Conservation (phyloP, 2,888 invertebrate genomes). For the Argyresthia goedartella region DNA sequence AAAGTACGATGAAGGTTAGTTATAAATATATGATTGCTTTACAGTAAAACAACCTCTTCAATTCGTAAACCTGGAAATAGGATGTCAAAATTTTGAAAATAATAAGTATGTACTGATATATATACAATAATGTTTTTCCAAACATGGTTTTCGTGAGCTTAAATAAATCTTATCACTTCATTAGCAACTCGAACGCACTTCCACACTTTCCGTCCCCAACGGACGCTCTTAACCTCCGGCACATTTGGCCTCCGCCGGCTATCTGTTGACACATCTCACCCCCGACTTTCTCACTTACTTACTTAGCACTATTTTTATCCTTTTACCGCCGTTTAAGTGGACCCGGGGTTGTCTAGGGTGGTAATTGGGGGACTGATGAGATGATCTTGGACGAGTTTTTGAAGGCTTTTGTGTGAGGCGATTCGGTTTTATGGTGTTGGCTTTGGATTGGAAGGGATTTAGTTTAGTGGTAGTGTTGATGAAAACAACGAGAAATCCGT, state of each 20-base stretch:
- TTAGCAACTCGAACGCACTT: not conserved
- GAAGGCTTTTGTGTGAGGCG: not conserved
- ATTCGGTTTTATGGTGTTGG: too few relatives aligned
- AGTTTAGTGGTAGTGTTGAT: too few relatives aligned
- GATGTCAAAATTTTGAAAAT: too few relatives aligned
- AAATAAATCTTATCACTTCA: not conserved
- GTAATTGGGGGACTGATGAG: slow-evolving; percentile 4
- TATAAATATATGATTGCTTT: too few relatives aligned
- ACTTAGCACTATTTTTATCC: slow-evolving; percentile 22
- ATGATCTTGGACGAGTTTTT: not conserved
- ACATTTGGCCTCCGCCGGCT: slow-evolving; percentile 15
- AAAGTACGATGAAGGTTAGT: too few relatives aligned
- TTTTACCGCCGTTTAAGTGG: slow-evolving; percentile 24
- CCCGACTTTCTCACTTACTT: slow-evolving; percentile 9
- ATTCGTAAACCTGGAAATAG: too few relatives aligned
- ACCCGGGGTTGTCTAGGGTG: not conserved
- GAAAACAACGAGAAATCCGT: too few relatives aligned
- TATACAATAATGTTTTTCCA: too few relatives aligned
- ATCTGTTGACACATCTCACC: slow-evolving; percentile 30
- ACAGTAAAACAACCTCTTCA: too few relatives aligned
- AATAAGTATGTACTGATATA: too few relatives aligned
- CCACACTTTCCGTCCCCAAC: slow-evolving; percentile 3
- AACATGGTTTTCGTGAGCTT: too few relatives aligned
- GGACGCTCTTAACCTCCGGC: slow-evolving; percentile 14
- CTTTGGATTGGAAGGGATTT: too few relatives aligned